These are phyloP conservation scores for Cygnus atratus DNA, from an alignment of 2,113 vertebrate species.

Conservation along the genomic window DNA sequence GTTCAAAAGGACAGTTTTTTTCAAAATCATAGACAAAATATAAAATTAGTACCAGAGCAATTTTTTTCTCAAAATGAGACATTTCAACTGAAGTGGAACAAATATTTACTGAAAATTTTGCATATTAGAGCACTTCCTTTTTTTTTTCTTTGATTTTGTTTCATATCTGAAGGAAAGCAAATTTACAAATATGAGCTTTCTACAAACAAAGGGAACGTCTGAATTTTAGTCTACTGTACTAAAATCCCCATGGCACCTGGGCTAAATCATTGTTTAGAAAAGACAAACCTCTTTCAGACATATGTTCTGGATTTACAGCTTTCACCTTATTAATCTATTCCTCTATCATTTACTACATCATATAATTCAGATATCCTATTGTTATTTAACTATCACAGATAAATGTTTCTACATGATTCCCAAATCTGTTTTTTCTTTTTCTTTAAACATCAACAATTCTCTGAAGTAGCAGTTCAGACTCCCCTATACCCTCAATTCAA, in stretches of 20 bases:
- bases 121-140: background rate
- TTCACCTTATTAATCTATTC: background rate
- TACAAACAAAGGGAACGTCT: background rate
- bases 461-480: slow-evolving; percentile 8
- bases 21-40: background rate
- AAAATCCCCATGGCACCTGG: background rate
- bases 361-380: background rate
- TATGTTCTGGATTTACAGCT: background rate
- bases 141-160: background rate
- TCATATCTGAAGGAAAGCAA: background rate
- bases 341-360: background rate
- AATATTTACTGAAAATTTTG: background rate
- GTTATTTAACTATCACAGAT: background rate
- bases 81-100: background rate
- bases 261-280: background rate
- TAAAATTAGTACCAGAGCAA: background rate
- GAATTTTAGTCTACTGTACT: background rate
- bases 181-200: background rate
- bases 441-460: slow-evolving; percentile 12
- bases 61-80: background rate
- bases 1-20: background rate
- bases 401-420: background rate
- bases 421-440: background rate
- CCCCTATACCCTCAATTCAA: slow-evolving; percentile 41
- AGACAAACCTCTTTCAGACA: background rate